Conservation (phyloP, 2,888 invertebrate genomes). For the Lasius platythorax region DNA sequence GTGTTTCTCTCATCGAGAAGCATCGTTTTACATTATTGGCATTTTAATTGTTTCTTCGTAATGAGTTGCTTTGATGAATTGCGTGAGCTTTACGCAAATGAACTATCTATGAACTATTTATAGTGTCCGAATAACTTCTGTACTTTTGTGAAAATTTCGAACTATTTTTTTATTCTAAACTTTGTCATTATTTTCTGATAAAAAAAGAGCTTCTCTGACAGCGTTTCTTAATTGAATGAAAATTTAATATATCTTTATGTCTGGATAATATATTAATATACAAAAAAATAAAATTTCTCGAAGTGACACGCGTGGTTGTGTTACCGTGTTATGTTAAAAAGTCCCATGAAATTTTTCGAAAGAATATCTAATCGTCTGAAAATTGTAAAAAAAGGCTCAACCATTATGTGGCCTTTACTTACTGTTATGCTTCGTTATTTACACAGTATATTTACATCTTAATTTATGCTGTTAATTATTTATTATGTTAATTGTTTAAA, state of each 20-base stretch:
- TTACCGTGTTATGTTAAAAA: conserved; percentile 26
- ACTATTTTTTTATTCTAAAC: background rate
- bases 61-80: background rate
- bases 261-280: background rate
- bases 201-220: background rate
- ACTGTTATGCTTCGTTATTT: conserved; percentile 65
- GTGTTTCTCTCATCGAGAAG: background rate
- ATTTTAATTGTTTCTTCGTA: background rate
- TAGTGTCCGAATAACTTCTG: background rate
- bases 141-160: background rate
- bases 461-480: conserved; percentile 53
- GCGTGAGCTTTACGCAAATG: background rate
- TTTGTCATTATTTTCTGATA: background rate
- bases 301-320: background rate
- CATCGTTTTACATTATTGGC: background rate
- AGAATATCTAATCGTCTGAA: conserved; percentile 25
- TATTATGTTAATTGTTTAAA: conserved; percentile 42
- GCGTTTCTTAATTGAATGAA: background rate
- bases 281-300: background rate
- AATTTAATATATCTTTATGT: background rate
- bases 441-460: conserved; percentile 74
- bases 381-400: conserved; percentile 69
- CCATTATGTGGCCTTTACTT: conserved; percentile 60
- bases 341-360: conserved; percentile 26
- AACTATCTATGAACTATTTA: background rate